A percentile compares a stretch with the other conserved stretches of the same genome.
Evolutionary conservation across 2,888 invertebrate species (phyloP).

Genomic region (Lepidocyrtoides sp.): DNA sequence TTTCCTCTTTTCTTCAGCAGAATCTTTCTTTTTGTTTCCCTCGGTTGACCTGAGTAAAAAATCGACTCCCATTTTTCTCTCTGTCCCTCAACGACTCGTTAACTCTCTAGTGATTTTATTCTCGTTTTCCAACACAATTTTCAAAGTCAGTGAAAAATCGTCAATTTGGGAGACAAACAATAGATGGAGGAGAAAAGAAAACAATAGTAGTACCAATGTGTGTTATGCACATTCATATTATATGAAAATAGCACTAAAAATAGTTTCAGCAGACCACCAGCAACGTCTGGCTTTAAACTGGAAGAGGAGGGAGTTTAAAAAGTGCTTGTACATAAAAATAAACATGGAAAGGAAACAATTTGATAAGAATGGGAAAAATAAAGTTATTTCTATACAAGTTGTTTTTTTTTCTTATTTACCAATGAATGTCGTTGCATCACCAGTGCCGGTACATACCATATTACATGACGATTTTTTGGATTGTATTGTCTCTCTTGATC

Average conservation of each 20-base stretch:
- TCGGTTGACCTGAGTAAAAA: conserved; percentile 82
- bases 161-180: conserved; percentile 85
- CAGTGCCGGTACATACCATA: not conserved
- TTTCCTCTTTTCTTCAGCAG: not conserved
- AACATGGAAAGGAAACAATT: not conserved
- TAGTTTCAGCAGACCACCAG: not conserved
- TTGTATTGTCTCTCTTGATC: conserved; percentile 68
- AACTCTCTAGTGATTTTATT: conserved; percentile 85
- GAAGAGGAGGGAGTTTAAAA: not conserved
- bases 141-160: conserved; percentile 85
- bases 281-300: not conserved
- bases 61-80: conserved; percentile 85
- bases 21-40: conserved; percentile 45
- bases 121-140: conserved; percentile 84
- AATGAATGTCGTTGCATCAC: not conserved
- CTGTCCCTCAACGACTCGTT: conserved; percentile 83
- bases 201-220: not conserved
- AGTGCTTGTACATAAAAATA: not conserved
- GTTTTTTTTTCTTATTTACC: not conserved
- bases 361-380: not conserved
- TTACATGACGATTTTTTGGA: conserved; percentile 22
- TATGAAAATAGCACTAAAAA: conserved; percentile 4
- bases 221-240: not conserved
- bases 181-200: conserved; percentile 45
- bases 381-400: conserved; percentile 5